A percentile compares a stretch with the other conserved stretches of the same genome.
These are phyloP conservation scores for Cyprinodon variegatus DNA, from an alignment of 2,113 vertebrate genomes.

Conservation along the genomic window DNA sequence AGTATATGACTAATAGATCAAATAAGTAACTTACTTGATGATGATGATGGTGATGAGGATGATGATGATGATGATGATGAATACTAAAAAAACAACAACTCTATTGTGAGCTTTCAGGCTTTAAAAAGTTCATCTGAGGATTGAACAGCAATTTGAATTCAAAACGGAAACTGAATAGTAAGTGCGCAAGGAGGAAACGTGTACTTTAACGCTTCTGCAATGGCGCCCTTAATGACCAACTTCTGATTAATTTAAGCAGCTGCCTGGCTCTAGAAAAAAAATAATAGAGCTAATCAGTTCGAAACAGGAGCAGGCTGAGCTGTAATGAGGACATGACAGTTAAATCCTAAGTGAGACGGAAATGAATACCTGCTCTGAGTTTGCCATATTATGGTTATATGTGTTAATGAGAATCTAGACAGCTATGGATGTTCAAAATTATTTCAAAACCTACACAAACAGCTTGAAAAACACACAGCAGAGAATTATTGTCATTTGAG, in stretches of 20 bases:
- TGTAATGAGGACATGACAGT: background rate
- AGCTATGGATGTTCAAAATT: background rate
- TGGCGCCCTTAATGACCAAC: background rate
- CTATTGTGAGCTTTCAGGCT: background rate
- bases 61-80: no score
- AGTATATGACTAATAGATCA: background rate
- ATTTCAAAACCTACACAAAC: background rate
- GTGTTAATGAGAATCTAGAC: background rate
- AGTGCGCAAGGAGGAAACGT: background rate
- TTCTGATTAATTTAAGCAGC: background rate
- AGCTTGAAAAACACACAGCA: background rate
- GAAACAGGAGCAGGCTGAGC: background rate
- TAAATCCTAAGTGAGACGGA: background rate
- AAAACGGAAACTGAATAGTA: background rate
- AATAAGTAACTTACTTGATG: background rate
- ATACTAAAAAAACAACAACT: background rate
- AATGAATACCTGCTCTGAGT: background rate
- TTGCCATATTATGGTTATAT: background rate
- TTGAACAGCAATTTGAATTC: background rate
- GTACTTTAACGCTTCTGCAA: background rate
- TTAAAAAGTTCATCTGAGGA: background rate
- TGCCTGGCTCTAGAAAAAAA: background rate
- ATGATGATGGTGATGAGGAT: background rate
- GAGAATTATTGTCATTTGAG: background rate
- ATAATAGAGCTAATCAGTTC: background rate